A percentile compares a stretch with the other conserved stretches of the same genome.
Conservation (phyloP, 2,113 vertebrate species). For the Phylloscopus whistleri region DNA sequence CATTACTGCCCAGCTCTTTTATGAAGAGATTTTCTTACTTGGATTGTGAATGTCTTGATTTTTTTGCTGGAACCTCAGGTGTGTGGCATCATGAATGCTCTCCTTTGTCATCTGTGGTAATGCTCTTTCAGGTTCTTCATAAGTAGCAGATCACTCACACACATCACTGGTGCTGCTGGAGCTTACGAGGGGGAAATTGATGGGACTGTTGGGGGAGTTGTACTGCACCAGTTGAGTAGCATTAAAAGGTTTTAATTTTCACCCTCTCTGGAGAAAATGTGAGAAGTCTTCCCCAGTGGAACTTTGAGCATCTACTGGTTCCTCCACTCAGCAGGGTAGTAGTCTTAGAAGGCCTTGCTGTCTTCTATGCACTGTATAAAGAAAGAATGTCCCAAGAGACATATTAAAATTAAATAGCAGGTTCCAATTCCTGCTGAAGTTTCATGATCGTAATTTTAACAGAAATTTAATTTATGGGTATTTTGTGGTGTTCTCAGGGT, state of each 20-base stretch:
- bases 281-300: neutral
- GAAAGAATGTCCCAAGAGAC: neutral
- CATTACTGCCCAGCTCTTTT: neutral
- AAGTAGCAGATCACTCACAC: neutral
- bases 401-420: neutral
- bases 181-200: fast-evolving
- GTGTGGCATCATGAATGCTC: neutral
- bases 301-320: neutral
- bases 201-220: neutral
- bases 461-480: neutral
- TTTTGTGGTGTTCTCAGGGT: neutral
- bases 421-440: neutral
- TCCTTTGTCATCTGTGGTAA: neutral
- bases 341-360: neutral
- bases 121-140: neutral
- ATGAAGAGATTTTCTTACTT: neutral
- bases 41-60: neutral
- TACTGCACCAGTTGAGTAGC: neutral
- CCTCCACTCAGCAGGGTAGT: neutral
- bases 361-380: neutral
- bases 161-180: neutral
- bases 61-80: neutral
- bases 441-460: neutral
- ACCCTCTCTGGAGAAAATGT: neutral
- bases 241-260: neutral